Base-by-base conservation (phyloP, 2,888 invertebrate species). In the Mythimna pallens region DNA sequence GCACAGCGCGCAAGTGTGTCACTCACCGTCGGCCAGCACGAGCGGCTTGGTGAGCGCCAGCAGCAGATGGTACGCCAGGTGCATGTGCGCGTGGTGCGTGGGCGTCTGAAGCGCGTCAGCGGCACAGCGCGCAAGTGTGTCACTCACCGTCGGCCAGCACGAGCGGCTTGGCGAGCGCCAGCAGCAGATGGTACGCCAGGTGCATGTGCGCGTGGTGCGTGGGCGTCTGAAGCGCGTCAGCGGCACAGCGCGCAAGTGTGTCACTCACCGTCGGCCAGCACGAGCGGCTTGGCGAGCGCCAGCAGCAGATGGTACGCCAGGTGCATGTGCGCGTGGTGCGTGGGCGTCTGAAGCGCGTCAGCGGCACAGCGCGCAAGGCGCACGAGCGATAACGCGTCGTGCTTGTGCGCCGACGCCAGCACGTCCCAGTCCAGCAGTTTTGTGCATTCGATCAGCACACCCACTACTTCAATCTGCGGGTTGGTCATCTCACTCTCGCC, bases 11-110 rank as follows among this genome's bases (percentile, higher is more conserved):
- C 25, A 25, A 25, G 25, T 25, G 25, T 25, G 25, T 25, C 25
- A 25, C 25, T 25, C 25, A 93, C 94, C 92, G 73, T 94, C 94
- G 3, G 88, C 87, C 43, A 88, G 69, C 20, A 93, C 90, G 25
- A 92, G 85, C 25, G 90, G 87, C 55, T 83, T 73, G 10, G 87
- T 85, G n/a, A 93, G 61, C 3, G 79, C 72, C 1, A 20, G 57
- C 62, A 94, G 86, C 72, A 88, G 73, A 40, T 55, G 50, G 82
- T 88, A 84, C 47, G 94, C 93, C 20, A 93, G 87, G 73, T 84
- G 88, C 84, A 89, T 83, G 85, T 25, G 55, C 8, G 85, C 87
- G 82, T 75, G 80, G 81, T 85, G 92, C 65, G 78, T 43, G 52
- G 50, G 64, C n/a, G 9, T 2, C 2, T 1, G 25, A 58, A 80